phyloP scores from a whole-genome alignment of 2,113 vertebrate genomes.

The Anoura caudifer region DNA sequence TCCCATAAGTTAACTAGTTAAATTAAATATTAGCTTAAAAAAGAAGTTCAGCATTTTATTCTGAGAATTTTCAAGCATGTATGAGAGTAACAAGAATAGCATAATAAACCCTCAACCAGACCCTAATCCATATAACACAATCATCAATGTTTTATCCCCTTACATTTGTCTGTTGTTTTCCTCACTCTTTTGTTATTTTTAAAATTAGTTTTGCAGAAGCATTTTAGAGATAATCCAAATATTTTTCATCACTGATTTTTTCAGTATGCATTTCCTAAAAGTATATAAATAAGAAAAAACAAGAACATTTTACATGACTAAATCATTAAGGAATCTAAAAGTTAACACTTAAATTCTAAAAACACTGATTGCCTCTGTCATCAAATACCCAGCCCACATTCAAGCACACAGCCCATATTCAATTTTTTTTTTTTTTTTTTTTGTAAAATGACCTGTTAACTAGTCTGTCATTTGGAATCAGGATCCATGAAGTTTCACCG shows the following conservation, averaged over 20 bases:
- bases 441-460: background rate
- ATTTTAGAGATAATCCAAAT: background rate
- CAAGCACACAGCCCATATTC: background rate
- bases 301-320: background rate
- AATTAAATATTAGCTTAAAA: background rate
- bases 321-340: background rate
- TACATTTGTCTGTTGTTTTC: background rate
- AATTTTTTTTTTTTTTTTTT: too few relatives aligned
- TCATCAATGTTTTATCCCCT: background rate
- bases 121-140: fast-evolving
- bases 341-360: background rate
- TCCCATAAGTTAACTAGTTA: background rate
- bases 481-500: background rate
- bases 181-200: background rate
- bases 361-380: background rate
- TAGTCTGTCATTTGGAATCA: background rate
- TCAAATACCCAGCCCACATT: background rate
- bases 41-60: background rate
- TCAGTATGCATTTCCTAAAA: background rate
- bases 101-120: background rate
- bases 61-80: background rate
- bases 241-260: background rate
- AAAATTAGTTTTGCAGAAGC: background rate
- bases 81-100: background rate
- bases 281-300: background rate